Conservation (phyloP, 2,888 invertebrate species). For the Parelbella ahira region DNA sequence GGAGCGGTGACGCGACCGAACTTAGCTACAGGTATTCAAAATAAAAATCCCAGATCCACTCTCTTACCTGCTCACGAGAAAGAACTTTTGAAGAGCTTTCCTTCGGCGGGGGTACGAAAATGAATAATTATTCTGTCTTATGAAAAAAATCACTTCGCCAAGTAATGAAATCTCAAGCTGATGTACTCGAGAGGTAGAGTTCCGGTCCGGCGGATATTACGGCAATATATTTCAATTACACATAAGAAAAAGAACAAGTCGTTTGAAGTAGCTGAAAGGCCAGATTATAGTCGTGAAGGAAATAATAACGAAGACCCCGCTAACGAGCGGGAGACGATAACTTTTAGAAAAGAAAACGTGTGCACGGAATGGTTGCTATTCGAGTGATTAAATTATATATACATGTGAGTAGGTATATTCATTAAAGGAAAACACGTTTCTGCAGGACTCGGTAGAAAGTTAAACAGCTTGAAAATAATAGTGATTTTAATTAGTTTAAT, state of each 20-base stretch:
- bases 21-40: slow-evolving; percentile 26
- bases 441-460: too few species aligned
- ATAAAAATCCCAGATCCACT: slow-evolving; percentile 30
- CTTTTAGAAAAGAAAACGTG: slow-evolving; percentile 66
- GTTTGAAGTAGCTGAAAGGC: slow-evolving; percentile 78
- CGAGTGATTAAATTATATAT: slow-evolving; percentile 57
- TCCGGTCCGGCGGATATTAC: slow-evolving; percentile 76
- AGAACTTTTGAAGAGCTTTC: slow-evolving; percentile 57
- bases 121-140: slow-evolving; percentile 76
- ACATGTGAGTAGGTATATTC: too few species aligned
- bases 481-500: too few species aligned
- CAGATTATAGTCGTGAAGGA: slow-evolving; percentile 73
- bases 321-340: slow-evolving; percentile 66
- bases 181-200: slow-evolving; percentile 71
- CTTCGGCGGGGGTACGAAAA: slow-evolving; percentile 57
- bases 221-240: slow-evolving; percentile 81
- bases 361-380: slow-evolving; percentile 46
- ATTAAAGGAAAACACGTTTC: too few species aligned
- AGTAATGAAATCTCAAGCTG: slow-evolving; percentile 77
- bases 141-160: slow-evolving; percentile 72
- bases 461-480: too few species aligned
- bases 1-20: slow-evolving; percentile 15
- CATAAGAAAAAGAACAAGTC: slow-evolving; percentile 80
- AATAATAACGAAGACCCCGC: slow-evolving; percentile 72
- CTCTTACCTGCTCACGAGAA: slow-evolving; percentile 33